Evolutionary conservation across 2,888 invertebrate genomes (phyloP).

Genomic region (Kryphioiulus occultus): DNA sequence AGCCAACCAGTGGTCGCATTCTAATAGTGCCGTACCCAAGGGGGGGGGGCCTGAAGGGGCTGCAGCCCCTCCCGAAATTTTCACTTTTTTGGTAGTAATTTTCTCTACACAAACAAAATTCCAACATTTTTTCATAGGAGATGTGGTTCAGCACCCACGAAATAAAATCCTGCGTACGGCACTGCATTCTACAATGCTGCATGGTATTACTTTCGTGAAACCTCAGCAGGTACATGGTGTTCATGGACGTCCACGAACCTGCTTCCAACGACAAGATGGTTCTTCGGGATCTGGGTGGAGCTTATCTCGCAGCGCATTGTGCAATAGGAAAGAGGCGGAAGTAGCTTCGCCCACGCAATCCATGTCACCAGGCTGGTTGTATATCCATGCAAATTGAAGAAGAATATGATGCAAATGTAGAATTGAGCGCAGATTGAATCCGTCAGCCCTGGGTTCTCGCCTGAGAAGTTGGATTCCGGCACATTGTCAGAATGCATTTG

Average conservation of each 20-base stretch:
- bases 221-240: neutral
- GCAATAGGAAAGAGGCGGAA: neutral
- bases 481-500: conserved; percentile 31
- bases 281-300: neutral
- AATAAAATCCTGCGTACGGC: too few species aligned
- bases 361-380: neutral
- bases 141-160: too few species aligned
- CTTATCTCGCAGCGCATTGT: neutral
- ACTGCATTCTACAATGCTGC: too few species aligned
- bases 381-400: conserved; percentile 19
- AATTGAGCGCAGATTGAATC: conserved; percentile 9
- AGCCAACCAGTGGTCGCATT: too few species aligned
- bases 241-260: neutral
- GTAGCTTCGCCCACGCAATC: neutral
- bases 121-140: too few species aligned
- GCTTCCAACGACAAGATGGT: neutral
- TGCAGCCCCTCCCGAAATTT: too few species aligned
- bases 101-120: too few species aligned
- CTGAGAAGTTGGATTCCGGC: neutral
- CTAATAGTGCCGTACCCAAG: too few species aligned
- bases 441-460: neutral
- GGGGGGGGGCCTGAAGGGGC: too few species aligned
- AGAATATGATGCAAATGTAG: conserved; percentile 35
- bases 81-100: too few species aligned
- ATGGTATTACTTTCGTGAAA: too few species aligned